Base-by-base conservation (phyloP, 2,888 invertebrate species). In the Brachypalpus laphriformis region DNA sequence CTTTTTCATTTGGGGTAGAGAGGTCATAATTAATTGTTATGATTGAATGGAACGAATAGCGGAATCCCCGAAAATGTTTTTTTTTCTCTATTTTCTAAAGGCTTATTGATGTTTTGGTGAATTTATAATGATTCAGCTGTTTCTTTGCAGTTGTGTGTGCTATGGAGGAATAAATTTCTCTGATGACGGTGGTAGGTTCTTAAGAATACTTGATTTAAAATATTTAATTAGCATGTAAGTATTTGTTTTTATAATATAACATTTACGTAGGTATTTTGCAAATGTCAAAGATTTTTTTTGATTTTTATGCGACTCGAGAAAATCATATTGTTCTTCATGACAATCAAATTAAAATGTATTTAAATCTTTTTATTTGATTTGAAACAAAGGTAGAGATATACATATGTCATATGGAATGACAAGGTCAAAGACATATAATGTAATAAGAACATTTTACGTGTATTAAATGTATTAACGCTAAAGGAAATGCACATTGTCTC, bases 1-100 rank as follows among this genome's bases (percentile, higher is more conserved):
- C 22, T 57, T 59, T 42, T 14, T 49, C 37, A 3, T 22, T 40
- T 51, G n/a, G 14, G 5, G 25, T 76, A 47, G 3, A 37, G 37
- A 37, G 37, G 18, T 76, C 49, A 66, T 66, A 66, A 66, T 76
- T 40, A 28, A 51, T 51, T 49, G 18, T 61, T 47, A 11, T 34
- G 14, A 59, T 68, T 75, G 14, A 47, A 25, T 47, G 25, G 3
- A 42, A 5, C 40, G 59, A 2, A 18, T 68, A 45, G 54, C 51
- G 77, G 77, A 70, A 45, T 77, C 77, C 77, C 77, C 77, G 31
- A 18, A 63, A 14, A 25, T 51, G 6, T 31, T 20, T 22, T 18
- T 7, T 20, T 6, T 16, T 28, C 25, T n/a, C n/a, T n/a, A n/a
- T n/a, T n/a, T n/a, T n/a, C n/a, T n/a, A n/a, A n/a, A 8, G 37